Base-by-base conservation (phyloP, 1,140 invertebrate genomes). In the Drosophila funebris region DNA sequence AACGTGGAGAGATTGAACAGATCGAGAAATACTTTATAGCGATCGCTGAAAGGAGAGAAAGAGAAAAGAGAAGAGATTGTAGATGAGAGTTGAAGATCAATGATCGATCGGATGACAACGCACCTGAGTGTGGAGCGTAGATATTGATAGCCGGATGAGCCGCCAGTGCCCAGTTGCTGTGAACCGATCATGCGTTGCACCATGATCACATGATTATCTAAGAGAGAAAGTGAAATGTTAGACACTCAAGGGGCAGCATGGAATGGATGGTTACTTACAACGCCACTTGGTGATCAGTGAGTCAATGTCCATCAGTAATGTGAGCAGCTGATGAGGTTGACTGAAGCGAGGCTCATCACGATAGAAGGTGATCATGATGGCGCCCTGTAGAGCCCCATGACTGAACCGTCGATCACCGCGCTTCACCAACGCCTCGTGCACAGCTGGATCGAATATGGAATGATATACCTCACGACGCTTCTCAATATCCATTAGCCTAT, bases 161-260 rank as follows among this genome's bases (percentile, higher is more conserved):
- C 99, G 31, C 98, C 99, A 0, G 99, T 99, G 27, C 99, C 99
- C 1, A 98, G 92, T 89, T 98, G 97, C 90, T 98, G 97, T 1
- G 97, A 98, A 5, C 99, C 99, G 76, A 99, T 98, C 98, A 99
- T 99, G 90, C 98, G 94, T 92, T 99, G 98, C n/a, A 99, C 99
- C 95, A 99, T 96, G 74, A 99, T 95, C 16, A 99, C 97, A 91
- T 99, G 99, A 93, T 99, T 99, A 92, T 99, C 98, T 99, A 16
- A 82, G 8, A 36, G 93, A 78, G 18, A 57, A 56, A 60, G 39
- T 41, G 5, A 50, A 63, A 68, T 52, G 29, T 67, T 9, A 43
- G 73, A 22, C n/a, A 7, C 52, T 16, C 0, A 58, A 9, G 61
- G 39, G 7, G 54, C 2, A 56, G 68, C n/a, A n/a, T n/a, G 67